Conservation (phyloP, 30 jellyfish, hydroid and myxozoan species). For the Phacellophora camtschatica region DNA sequence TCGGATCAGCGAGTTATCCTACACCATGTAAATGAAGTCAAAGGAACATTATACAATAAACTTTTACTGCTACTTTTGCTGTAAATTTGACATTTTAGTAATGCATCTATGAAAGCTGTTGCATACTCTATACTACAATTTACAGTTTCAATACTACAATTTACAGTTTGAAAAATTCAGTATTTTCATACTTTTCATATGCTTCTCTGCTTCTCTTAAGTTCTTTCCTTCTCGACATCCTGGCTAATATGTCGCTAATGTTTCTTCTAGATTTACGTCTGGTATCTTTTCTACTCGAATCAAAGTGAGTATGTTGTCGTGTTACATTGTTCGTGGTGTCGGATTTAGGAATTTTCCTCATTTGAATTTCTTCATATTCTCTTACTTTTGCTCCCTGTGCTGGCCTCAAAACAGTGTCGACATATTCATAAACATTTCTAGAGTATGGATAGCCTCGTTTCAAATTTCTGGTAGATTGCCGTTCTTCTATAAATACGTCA, state of each 20-base stretch:
- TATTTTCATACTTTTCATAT: neutral
- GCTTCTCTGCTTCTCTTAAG: constrained; percentile 28
- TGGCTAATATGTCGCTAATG: constrained; percentile 24
- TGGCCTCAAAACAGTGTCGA: constrained; percentile 35
- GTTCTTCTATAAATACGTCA: neutral
- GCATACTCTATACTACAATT: too few species aligned
- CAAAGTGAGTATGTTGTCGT: neutral
- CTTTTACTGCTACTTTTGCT: too few species aligned
- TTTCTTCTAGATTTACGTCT: constrained; percentile 16
- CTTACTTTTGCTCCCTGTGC: neutral
- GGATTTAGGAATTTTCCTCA: neutral
- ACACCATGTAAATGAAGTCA: too few species aligned
- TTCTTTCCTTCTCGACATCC: constrained; percentile 52
- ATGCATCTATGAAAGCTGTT: too few species aligned
- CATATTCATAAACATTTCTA: constrained; percentile 40
- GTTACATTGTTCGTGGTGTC: neutral
- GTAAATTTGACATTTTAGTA: too few species aligned
- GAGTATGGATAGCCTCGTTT: constrained; percentile 62
- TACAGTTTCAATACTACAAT: too few species aligned
- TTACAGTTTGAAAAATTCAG: neutral
- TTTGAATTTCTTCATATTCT: neutral
- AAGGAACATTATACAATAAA: too few species aligned
- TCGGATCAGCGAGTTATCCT: too few species aligned
- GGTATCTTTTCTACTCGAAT: neutral
- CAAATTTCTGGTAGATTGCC: neutral